These are phyloP conservation scores for Aphaenogaster rudis DNA, from an alignment of 1,140 invertebrate genomes.

Conservation along the genomic window DNA sequence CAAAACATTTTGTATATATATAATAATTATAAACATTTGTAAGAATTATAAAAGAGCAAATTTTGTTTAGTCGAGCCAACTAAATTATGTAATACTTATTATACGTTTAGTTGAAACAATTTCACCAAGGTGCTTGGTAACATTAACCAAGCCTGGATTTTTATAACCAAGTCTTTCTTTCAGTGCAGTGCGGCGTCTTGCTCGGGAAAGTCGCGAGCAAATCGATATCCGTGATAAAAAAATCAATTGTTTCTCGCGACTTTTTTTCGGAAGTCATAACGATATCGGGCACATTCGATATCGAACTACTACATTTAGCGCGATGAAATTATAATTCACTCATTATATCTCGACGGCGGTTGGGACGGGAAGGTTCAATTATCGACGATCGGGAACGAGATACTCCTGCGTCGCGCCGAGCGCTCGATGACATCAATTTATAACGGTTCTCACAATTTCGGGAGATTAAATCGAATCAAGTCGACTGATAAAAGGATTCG, in stretches of 20 bases:
- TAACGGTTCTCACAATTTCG: slow-evolving; percentile 3
- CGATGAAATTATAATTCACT: slow-evolving; percentile 17
- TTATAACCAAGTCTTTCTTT: no score
- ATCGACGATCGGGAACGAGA: neutral
- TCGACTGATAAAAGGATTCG: slow-evolving; percentile 7
- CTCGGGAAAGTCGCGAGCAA: neutral
- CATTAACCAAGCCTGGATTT: no score
- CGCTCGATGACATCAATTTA: slow-evolving; percentile 4
- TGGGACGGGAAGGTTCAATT: neutral
- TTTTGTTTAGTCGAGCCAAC: no score
- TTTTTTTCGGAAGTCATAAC: neutral
- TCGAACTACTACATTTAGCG: neutral
- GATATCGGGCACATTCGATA: neutral
- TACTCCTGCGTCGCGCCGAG: neutral
- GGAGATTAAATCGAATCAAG: slow-evolving; percentile 3
- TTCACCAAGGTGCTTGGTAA: no score
- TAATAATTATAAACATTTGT: no score
- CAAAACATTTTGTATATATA: no score
- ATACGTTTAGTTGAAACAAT: no score
- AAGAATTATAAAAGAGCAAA: no score
- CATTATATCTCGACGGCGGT: slow-evolving; percentile 7
- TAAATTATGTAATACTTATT: no score
- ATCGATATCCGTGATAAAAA: neutral
- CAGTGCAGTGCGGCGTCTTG: neutral
- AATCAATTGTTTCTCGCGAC: neutral